Conservation (phyloP, 1,140 invertebrate species). For the Magallana gigas region DNA sequence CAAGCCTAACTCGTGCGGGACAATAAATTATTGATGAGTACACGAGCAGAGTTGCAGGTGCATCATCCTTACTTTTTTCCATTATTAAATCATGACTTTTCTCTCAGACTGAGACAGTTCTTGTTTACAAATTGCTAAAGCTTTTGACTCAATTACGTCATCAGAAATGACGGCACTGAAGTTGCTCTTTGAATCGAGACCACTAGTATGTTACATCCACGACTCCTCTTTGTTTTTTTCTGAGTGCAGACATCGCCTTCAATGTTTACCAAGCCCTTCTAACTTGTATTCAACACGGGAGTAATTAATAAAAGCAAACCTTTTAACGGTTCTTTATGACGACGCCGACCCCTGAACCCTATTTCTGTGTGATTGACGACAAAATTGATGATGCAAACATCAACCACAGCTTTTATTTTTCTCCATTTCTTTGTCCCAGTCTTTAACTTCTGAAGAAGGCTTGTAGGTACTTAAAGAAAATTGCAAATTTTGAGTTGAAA, state of each 20-base stretch:
- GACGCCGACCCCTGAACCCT: background rate
- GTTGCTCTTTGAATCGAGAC: constrained; percentile 8
- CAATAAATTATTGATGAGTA: constrained; percentile 22
- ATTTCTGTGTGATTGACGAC: background rate
- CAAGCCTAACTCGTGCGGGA: background rate
- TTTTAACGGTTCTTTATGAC: background rate
- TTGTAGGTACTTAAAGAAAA: constrained; percentile 18
- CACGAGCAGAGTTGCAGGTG: background rate
- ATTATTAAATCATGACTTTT: background rate
- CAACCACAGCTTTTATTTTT: background rate
- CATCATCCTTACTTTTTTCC: background rate
- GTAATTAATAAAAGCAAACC: constrained; percentile 15
- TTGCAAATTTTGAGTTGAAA: constrained; percentile 18
- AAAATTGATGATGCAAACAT: background rate
- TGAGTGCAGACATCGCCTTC: constrained; percentile 2
- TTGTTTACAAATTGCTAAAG: background rate
- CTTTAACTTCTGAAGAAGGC: background rate
- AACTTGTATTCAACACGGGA: constrained; percentile 2
- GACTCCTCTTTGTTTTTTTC: constrained; percentile 17
- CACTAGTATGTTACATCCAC: background rate
- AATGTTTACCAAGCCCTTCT: constrained; percentile 2
- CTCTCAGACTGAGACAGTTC: background rate
- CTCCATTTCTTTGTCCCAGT: background rate
- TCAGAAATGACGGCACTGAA: background rate
- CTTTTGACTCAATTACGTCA: constrained; percentile 26